Conservation (phyloP, 2,113 vertebrate genomes). For the Lamprotornis superbus region DNA sequence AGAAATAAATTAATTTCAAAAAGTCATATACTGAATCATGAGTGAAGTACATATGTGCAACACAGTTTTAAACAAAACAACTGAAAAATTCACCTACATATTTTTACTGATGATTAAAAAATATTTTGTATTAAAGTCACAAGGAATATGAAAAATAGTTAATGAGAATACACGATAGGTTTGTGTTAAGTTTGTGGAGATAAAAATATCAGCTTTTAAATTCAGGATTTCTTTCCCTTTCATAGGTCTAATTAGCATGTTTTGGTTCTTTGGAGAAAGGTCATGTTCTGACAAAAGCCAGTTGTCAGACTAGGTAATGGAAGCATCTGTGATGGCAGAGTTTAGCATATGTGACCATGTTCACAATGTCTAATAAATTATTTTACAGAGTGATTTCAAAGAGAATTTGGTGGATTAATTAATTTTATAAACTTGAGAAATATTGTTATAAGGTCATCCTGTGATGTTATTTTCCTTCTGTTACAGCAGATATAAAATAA, state of each 20-base stretch:
- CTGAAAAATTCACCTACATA: neutral
- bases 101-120: neutral
- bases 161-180: neutral
- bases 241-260: neutral
- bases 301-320: neutral
- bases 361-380: neutral
- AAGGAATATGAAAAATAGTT: neutral
- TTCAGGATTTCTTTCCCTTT: neutral
- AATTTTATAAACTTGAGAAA: slow-evolving; percentile 5
- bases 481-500: neutral
- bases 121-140: neutral
- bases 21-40: neutral
- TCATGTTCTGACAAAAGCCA: neutral
- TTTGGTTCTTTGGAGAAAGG: neutral
- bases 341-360: neutral
- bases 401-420: neutral
- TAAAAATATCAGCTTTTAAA: neutral
- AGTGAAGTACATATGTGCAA: neutral
- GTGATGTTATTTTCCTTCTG: neutral
- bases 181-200: neutral
- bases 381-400: neutral
- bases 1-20: neutral
- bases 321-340: neutral
- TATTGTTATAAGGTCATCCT: slow-evolving; percentile 1
- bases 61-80: neutral